Conservation (phyloP, 2,113 vertebrate species). For the Rana temporaria region DNA sequence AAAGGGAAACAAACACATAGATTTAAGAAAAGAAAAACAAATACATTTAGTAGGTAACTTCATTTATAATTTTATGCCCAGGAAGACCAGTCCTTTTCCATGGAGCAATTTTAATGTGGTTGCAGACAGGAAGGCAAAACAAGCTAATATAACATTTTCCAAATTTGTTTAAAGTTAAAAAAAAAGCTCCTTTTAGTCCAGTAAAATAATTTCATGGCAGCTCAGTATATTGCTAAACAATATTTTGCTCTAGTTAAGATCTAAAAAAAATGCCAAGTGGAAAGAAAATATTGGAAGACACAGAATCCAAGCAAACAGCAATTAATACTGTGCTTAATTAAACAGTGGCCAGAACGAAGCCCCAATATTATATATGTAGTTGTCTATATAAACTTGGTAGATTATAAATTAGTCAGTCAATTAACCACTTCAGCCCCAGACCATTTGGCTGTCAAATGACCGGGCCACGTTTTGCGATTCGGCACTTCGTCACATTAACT, state of each 20-base stretch:
- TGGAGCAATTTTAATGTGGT: slow-evolving; percentile 41
- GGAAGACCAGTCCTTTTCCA: slow-evolving; percentile 43
- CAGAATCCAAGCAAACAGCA: no score
- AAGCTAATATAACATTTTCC: slow-evolving; percentile 48
- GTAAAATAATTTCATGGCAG: slow-evolving; percentile 13
- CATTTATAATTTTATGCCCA: slow-evolving; percentile 18
- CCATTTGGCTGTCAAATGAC: no score
- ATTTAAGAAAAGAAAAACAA: neutral
- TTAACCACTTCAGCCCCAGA: no score
- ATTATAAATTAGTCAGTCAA: no score
- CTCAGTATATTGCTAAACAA: neutral
- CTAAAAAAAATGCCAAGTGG: neutral
- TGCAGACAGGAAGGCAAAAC: slow-evolving; percentile 17
- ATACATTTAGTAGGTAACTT: slow-evolving; percentile 13
- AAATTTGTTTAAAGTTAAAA: slow-evolving; percentile 18
- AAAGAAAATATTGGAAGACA: no score
- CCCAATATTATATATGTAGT: no score
- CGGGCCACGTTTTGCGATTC: no score
- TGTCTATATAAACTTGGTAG: no score
- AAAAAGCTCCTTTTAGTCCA: slow-evolving; percentile 2
- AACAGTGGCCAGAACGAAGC: no score
- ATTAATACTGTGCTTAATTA: no score
- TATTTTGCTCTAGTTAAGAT: neutral
- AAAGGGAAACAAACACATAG: slow-evolving; percentile 13
- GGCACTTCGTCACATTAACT: no score